These are phyloP conservation scores for Atopsyche davidsoni DNA, from an alignment of 1,140 invertebrate genomes.

Conservation along the genomic window DNA sequence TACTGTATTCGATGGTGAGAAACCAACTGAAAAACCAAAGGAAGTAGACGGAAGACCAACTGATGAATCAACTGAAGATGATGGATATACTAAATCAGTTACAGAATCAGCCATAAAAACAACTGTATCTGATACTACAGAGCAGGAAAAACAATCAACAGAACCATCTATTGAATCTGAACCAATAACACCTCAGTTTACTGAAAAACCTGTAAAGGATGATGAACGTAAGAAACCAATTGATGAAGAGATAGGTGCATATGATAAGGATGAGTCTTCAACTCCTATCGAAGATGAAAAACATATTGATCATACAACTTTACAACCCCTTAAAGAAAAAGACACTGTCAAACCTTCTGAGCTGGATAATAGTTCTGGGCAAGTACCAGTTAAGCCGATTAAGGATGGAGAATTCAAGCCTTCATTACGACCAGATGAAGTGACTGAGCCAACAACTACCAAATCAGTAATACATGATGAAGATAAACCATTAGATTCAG, in stretches of 20 bases:
- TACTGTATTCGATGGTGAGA: no score
- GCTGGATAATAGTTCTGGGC: background rate
- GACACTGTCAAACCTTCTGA: background rate
- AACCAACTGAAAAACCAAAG: constrained; percentile 6
- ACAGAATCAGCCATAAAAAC: no score
- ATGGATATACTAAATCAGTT: no score
- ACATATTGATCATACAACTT: background rate
- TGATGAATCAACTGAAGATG: constrained; percentile 12
- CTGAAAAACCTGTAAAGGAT: no score
- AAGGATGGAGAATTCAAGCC: background rate
- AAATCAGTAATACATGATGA: background rate
- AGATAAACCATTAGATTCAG: no score
- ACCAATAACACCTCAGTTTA: no score
- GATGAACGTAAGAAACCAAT: background rate
- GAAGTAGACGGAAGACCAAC: background rate
- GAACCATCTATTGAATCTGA: no score
- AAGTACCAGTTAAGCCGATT: constrained; percentile 1
- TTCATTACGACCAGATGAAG: background rate
- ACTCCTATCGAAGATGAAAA: no score
- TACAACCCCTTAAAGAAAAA: constrained; percentile 4
- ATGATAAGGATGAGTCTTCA: no score
- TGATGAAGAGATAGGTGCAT: no score
- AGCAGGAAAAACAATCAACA: no score
- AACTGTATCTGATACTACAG: no score
- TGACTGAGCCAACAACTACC: background rate